Evolutionary conservation across 2,113 vertebrate species (phyloP), one percentile per base, ranked within the genome.

Genomic region (Rhinopomastus cyanomelas): DNA sequence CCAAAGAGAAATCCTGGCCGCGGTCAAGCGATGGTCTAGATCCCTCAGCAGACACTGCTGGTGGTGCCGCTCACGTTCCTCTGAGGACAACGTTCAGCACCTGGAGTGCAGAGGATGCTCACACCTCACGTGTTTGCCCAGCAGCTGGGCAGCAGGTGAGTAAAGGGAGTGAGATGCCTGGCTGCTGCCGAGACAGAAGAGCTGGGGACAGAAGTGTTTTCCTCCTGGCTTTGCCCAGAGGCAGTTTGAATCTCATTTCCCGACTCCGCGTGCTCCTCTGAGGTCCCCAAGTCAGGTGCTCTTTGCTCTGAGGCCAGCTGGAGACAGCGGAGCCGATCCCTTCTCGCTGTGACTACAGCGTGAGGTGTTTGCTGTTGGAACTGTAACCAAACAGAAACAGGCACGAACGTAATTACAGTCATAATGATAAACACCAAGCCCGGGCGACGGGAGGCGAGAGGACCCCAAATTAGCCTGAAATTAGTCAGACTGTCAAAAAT

Each of bases 401-500:
- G 65, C 83, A 75, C 57, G 59, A 78, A 64, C 75, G 12, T 84
- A 92, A 95, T 92, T 89, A 85, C 21, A 81, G 84, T 73, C 91
- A 88, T 78, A 88, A 89, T 36, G 73, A 69, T 81, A 88, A 84
- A 85, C 64, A 15, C 2, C 56, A 61, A 76, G 48, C 73, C 59
- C 52, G 75, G 87, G 67, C 0, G 1, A 52, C 29, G 78, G 90
- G 86, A 77, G 55, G 51, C 36, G n/a, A 86, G 79, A 91, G 71
- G 59, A 79, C 57, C 78, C 6, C 20, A 29, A 78, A 87, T 88
- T 88, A 88, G 30, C 25, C 73, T 88, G 81, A 87, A 95, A 92
- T 93, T 88, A 95, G 65, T 84, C 80, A 83, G 51, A 46, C 66
- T 76, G 72, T 73, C 61, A 90, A 90, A 95, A 96, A 90, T 73